Evolutionary conservation across 2,113 vertebrate species (phyloP).

Genomic region (Bos indicus): DNA sequence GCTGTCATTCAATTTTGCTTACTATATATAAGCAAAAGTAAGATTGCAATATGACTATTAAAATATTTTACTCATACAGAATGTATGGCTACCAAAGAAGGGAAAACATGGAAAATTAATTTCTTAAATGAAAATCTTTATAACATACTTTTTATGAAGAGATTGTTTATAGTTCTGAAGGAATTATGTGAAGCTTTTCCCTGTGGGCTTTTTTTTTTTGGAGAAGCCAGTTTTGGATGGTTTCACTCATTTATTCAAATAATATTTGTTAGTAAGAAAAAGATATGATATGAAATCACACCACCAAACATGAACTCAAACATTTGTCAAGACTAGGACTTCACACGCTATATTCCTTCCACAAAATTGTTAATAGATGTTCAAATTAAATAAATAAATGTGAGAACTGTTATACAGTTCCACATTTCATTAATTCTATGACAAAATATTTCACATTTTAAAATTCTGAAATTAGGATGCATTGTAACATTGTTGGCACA

Average conservation of each 20-base stretch:
- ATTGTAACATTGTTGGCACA: not conserved
- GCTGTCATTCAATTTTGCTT: not conserved
- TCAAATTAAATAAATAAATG: not conserved
- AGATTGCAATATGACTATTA: not conserved
- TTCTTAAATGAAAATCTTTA: not conserved
- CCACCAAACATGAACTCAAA: not conserved
- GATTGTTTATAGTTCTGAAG: not conserved
- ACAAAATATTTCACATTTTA: not conserved
- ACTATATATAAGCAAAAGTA: not conserved
- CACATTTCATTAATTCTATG: not conserved
- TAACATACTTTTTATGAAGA: not conserved
- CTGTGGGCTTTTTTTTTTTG: not conserved
- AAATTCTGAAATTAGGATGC: not conserved
- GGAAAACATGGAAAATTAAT: not conserved
- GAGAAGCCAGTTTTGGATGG: not conserved
- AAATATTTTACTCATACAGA: not conserved
- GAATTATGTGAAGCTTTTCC: not conserved
- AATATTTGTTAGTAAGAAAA: not conserved
- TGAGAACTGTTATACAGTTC: not conserved
- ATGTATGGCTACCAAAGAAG: not conserved
- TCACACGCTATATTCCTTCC: not conserved
- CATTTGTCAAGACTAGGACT: not conserved
- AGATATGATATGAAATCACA: not conserved
- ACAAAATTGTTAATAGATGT: not conserved
- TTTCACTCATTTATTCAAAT: not conserved